Evolutionary conservation across 2,888 invertebrate species (phyloP).

Genomic region (Phyto melanocephala): DNA sequence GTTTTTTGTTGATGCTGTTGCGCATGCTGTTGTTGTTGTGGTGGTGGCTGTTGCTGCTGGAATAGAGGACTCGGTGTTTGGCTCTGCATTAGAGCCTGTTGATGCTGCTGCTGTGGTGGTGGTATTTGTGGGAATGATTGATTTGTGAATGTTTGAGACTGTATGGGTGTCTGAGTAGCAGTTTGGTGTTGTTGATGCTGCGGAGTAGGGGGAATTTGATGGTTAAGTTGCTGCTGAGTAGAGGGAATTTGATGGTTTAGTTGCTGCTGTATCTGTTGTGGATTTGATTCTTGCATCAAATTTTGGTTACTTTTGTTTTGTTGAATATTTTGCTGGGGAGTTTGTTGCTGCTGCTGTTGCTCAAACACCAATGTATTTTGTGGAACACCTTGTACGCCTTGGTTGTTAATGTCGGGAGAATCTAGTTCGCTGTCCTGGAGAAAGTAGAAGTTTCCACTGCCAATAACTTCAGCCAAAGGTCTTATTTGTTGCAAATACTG

Average conservation of each 20-base stretch:
- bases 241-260: constrained; percentile 46
- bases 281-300: constrained; percentile 56
- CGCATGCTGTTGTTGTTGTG: constrained; percentile 59
- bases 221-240: constrained; percentile 54
- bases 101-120: constrained; percentile 41
- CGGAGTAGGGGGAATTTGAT: constrained; percentile 49
- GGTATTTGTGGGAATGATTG: constrained; percentile 84
- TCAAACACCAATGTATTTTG: constrained; percentile 66
- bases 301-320: constrained; percentile 59
- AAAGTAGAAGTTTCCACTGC: constrained; percentile 88
- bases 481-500: constrained; percentile 81
- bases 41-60: constrained; percentile 67
- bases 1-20: constrained; percentile 66
- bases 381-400: constrained; percentile 67
- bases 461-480: constrained; percentile 87
- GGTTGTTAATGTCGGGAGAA: constrained; percentile 81
- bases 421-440: constrained; percentile 95
- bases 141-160: constrained; percentile 91
- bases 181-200: constrained; percentile 67
- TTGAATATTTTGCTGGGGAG: constrained; percentile 51
- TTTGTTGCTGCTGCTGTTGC: constrained; percentile 67
- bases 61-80: constrained; percentile 66
- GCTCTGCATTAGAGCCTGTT: constrained; percentile 47
- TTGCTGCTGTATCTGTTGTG: constrained; percentile 41
- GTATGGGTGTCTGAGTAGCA: constrained; percentile 81